These are phyloP conservation scores for Yponomeuta malinellus DNA, from an alignment of 2,888 invertebrate genomes.

Conservation along the genomic window DNA sequence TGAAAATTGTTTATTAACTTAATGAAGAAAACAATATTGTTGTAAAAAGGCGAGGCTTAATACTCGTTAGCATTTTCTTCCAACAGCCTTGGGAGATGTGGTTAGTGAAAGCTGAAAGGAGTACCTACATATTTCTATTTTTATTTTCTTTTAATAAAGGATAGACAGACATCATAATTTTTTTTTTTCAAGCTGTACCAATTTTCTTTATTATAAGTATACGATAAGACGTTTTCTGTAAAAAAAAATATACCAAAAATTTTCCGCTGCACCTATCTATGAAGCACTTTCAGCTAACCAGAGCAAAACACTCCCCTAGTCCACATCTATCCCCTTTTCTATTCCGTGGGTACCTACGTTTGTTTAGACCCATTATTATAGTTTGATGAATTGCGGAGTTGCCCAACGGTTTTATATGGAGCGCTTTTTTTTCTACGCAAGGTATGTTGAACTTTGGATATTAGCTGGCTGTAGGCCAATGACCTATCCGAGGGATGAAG, in stretches of 20 bases:
- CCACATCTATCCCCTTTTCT: constrained; percentile 34
- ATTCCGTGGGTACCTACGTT: constrained; percentile 9
- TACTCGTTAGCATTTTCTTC: too few species aligned
- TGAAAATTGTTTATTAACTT: too few species aligned
- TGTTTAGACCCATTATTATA: constrained; percentile 16
- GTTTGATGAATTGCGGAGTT: constrained; percentile 16
- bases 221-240: too few species aligned
- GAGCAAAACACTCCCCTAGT: constrained; percentile 41
- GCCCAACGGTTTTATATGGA: neutral
- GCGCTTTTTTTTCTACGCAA: constrained; percentile 4
- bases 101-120: too few species aligned
- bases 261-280: constrained; percentile 43
- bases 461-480: neutral
- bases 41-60: too few species aligned
- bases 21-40: too few species aligned
- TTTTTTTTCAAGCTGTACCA: too few species aligned
- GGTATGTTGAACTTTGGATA: constrained; percentile 24
- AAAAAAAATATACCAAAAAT: neutral
- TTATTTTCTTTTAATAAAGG: too few species aligned
- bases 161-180: too few species aligned
- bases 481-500: neutral
- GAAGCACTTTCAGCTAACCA: constrained; percentile 43
- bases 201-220: too few species aligned
- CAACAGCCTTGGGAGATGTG: too few species aligned
- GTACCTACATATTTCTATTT: too few species aligned